Conservation (phyloP, 2,797 vertebrate species). For the Steatocranus sp. region DNA sequence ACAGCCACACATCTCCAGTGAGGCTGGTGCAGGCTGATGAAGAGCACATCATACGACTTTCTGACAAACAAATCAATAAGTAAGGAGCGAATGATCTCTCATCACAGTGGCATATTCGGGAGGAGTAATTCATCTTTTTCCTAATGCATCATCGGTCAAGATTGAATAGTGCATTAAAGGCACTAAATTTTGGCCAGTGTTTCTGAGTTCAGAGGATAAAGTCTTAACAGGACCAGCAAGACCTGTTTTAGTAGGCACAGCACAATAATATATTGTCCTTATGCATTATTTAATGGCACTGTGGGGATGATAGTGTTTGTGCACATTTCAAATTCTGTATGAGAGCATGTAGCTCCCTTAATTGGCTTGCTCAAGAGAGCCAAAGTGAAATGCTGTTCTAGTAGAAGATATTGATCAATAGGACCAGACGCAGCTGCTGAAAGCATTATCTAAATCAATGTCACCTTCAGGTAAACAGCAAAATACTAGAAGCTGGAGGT, state of each 20-base stretch:
- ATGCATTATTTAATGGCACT: conserved; percentile 71
- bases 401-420: conserved; percentile 62
- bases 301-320: conserved; percentile 55
- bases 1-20: conserved; percentile 29
- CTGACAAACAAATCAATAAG: conserved; percentile 59
- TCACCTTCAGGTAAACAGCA: conserved; percentile 58
- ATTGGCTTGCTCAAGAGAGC: conserved; percentile 57
- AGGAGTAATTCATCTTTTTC: conserved; percentile 35
- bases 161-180: conserved; percentile 42
- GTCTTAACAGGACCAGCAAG: conserved; percentile 43
- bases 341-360: conserved; percentile 53
- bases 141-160: conserved; percentile 39
- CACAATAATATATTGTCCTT: conserved; percentile 60
- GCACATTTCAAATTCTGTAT: conserved; percentile 55
- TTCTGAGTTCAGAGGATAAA: conserved; percentile 24
- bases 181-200: conserved; percentile 22
- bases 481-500: neutral
- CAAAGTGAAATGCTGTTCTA: conserved; percentile 60
- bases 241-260: conserved; percentile 30
- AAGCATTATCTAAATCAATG: conserved; percentile 63
- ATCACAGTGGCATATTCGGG: conserved; percentile 35
- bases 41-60: conserved; percentile 10
- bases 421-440: conserved; percentile 55
- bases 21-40: conserved; percentile 22
- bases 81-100: conserved; percentile 38